Base-by-base conservation (phyloP, 1,140 invertebrate species). In the Harlomillsia oculata region DNA sequence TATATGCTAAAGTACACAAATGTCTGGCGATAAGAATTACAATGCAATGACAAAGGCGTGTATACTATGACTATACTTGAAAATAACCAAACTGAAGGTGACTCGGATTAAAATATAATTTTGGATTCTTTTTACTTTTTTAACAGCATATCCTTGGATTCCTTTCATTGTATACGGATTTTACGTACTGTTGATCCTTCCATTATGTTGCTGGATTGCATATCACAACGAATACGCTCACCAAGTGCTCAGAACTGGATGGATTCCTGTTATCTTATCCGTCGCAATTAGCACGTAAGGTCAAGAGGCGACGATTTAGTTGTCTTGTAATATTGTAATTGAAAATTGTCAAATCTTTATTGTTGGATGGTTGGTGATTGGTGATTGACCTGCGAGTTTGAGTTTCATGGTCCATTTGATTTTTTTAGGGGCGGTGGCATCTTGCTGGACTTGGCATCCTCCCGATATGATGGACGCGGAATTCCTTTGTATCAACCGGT, bases 401-500 rank as follows among this genome's bases (percentile, higher is more conserved):
- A 34, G 32, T 34, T 34, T 34, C 32, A 9, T 11, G 9, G 9
- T 34, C 6, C 29, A 23, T 26, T 29, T 40, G 14, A 16, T 23
- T 28, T 46, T 49, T 50, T 16, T 34, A 59, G 57, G 14, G 51
- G 57, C 11, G 85, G 86, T 52, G 87, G 87, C 48, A 75, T 89
- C 52, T 82, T 89, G 13, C 72, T 93, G 26, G 86, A 89, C 67
- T 74, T 77, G 60, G 85, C 87, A 1, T 83, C 89, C 1, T 75
- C 82, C 55, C 72, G 75, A 3, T 89, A 82, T 67, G 72, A 76
- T 18, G 85, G 85, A 20, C 89, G 88, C 69, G 86, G 86, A 23
- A 89, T 89, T 70, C 85, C 84, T 37, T 83, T 89, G 21, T 93
- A 89, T 71, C 87, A 91, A 71, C 89, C 89, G 0, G 91, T 93